These are phyloP conservation scores for Pantala flavescens DNA, from an alignment of 1,140 invertebrate species.

Conservation along the genomic window DNA sequence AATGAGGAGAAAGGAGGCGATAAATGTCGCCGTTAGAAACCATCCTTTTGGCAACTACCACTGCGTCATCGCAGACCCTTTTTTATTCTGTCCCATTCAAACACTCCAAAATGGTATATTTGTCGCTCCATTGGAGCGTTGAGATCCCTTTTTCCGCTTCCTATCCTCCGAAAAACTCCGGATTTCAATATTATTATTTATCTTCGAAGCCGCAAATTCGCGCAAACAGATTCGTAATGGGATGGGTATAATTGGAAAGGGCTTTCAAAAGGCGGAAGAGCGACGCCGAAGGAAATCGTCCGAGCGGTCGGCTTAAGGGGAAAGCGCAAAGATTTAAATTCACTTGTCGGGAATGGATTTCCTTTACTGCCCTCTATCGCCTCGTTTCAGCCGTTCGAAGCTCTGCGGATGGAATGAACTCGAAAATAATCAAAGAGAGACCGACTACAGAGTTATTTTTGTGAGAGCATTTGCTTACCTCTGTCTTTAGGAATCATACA, in stretches of 20 bases:
- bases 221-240: background rate
- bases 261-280: background rate
- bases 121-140: background rate
- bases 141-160: background rate
- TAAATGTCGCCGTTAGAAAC: background rate
- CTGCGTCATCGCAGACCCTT: background rate
- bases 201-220: background rate
- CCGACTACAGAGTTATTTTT: too few relatives aligned
- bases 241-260: background rate
- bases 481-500: too few relatives aligned
- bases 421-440: too few relatives aligned
- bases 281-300: background rate
- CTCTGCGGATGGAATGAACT: too few relatives aligned
- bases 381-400: background rate
- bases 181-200: conserved; percentile 9
- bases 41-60: background rate
- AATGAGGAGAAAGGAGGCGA: background rate
- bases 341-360: background rate
- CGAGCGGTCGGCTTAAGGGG: conserved; percentile 1
- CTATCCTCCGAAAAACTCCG: background rate
- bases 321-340: background rate
- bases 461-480: too few relatives aligned
- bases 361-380: background rate
- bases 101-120: background rate
- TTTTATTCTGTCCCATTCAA: background rate